Base-by-base conservation (phyloP, 2,888 invertebrate genomes). In the Strigamia transsilvanica region DNA sequence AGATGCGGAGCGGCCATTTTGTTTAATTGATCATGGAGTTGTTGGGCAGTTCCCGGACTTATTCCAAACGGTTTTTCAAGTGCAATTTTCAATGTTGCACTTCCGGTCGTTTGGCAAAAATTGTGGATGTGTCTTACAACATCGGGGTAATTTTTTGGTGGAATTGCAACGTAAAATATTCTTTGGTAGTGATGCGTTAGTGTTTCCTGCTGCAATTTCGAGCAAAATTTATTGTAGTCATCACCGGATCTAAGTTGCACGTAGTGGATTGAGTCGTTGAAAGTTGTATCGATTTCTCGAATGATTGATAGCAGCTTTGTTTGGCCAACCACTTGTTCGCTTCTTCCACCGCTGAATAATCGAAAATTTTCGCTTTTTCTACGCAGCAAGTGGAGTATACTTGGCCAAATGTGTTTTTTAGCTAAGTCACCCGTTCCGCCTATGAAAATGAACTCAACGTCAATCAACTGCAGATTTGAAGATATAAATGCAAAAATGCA, bases 61-160 rank as follows among this genome's bases (percentile, higher is more conserved):
- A 32, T 5, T 15, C 73, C 73, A n/a, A 73, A 73, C 12, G 73
- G 73, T 73, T 73, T 73, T 73, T 73, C 73, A 27, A 73, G 23
- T 2, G 23, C n/a, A 27, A 73, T 27, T 73, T 73, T 73, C 73
- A 73, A 32, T 2, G 5, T 32, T 32, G 6, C 73, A 38, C 10
- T 38, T 1, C 13, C 13, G 1, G 1, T 73, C 5, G 32, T 27
- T 27, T 13, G 5, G n/a, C 73, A 73, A 73, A 9, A 73, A 15
- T 73, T 32, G n/a, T 32, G 2, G 32, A 73, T 32, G 6, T 13
- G 2, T 27, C 3, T 32, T 5, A 32, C 6, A n/a, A 73, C 32
- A 12, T 27, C 2, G 5, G 10, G 13, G 7, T 73, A 73, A 27
- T 73, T 32, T 27, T 32, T 32, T 1, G 73, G 73, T n/a, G 73